These are phyloP conservation scores for Maniola jurtina DNA, from an alignment of 1,140 invertebrate genomes.

Conservation along the genomic window DNA sequence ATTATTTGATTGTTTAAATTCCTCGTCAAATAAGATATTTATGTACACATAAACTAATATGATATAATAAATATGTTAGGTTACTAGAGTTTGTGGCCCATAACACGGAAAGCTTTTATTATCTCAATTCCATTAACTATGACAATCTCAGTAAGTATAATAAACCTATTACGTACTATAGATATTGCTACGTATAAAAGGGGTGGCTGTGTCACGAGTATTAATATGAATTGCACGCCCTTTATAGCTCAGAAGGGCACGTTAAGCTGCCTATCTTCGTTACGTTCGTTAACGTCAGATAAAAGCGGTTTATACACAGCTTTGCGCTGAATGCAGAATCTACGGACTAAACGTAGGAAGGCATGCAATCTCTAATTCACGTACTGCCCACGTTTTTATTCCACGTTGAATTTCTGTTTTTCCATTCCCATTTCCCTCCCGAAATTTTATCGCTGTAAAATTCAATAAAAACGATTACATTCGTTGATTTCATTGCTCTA, in stretches of 20 bases:
- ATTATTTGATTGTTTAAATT: too few relatives aligned
- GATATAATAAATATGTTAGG: too few relatives aligned
- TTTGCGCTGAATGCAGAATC: not conserved
- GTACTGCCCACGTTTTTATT: not conserved
- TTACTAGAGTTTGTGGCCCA: too few relatives aligned
- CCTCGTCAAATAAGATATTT: too few relatives aligned
- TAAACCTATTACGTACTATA: not conserved
- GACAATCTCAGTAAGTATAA: too few relatives aligned
- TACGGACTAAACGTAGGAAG: not conserved
- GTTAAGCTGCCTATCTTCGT: slow-evolving; percentile 5
- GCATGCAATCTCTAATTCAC: not conserved
- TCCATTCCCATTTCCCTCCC: too few relatives aligned
- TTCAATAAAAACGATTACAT: too few relatives aligned
- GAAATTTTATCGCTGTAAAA: too few relatives aligned
- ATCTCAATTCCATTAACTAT: not conserved
- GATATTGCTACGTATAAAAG: not conserved
- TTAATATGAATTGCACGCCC: slow-evolving; percentile 10
- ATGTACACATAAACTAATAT: too few relatives aligned
- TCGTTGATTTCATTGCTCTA: too few relatives aligned
- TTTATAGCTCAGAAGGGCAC: not conserved
- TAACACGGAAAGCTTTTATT: not conserved
- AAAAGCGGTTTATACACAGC: slow-evolving; percentile 2
- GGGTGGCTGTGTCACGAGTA: not conserved
- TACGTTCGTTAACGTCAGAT: slow-evolving; percentile 7
- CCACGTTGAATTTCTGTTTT: too few relatives aligned